Evolutionary conservation across 2,888 invertebrate genomes (phyloP).

Genomic region (Muschampia plurimacula): DNA sequence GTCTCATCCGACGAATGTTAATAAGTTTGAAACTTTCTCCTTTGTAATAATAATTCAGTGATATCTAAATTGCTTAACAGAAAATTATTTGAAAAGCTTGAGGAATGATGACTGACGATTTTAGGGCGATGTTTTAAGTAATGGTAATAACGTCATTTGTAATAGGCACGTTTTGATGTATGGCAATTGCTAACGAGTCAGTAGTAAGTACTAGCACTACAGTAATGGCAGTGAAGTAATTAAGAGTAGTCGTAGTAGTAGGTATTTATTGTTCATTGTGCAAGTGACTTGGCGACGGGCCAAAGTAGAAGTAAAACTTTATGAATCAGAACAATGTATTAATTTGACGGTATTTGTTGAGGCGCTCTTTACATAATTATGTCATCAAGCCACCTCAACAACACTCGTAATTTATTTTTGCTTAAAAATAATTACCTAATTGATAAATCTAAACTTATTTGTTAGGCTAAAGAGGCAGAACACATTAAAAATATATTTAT

Average conservation of each 20-base stretch:
- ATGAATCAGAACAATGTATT: conserved; percentile 74
- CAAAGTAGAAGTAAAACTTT: conserved; percentile 73
- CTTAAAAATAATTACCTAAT: too few species aligned
- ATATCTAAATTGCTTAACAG: conserved; percentile 1
- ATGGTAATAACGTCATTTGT: conserved; percentile 20
- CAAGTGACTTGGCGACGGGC: conserved; percentile 70
- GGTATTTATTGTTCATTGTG: conserved; percentile 80
- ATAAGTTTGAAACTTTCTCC: conserved; percentile 3
- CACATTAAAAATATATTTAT: too few species aligned
- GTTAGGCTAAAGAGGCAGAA: too few species aligned
- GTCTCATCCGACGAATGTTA: not conserved
- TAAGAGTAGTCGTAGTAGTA: conserved; percentile 73
- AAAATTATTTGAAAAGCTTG: not conserved
- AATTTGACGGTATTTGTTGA: conserved; percentile 68
- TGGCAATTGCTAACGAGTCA: conserved; percentile 31
- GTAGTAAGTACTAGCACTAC: conserved; percentile 50
- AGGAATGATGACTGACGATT: not conserved
- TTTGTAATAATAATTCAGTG: not conserved
- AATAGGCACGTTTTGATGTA: conserved; percentile 36
- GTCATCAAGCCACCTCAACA: conserved; percentile 40
- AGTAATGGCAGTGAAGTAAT: conserved; percentile 76
- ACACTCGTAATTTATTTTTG: not conserved
- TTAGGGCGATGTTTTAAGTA: conserved; percentile 21
- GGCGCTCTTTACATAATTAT: conserved; percentile 46
- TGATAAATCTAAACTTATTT: too few species aligned